Base-by-base conservation (phyloP, 2,113 vertebrate species). In the Herpetotheres cachinnans region DNA sequence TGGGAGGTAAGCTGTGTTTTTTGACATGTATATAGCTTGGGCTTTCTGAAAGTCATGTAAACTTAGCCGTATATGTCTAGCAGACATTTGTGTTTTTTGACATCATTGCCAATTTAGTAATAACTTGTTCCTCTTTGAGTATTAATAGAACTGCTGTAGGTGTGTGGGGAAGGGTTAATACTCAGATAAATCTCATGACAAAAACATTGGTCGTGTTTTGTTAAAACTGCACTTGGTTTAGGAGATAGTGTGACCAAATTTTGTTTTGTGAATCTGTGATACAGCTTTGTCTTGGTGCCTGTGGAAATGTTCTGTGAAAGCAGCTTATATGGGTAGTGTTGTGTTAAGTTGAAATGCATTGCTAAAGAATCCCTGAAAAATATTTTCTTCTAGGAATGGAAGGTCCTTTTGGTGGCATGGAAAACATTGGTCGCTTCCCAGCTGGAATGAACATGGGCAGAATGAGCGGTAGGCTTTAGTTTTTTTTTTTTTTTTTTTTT, bases 361-460 rank as follows among this genome's bases (percentile, higher is more conserved):
- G 40, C 63, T 86, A 1, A 90, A 7, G 38, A 44, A n/a, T 20
- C 20, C 47, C 12, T 47, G 87, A 49, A 15, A 73, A 73, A 5
- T 59, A 2, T 34, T 84, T 71, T 82, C 54, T 98, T 90, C 32
- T 29, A 99, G 99, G 99, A 91, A 99, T 99, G 98, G 99, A 99
- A 67, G 99, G 99, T 86, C 99, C 99, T 59, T 98, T 98, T 90
- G 98, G 98, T 58, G 99, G 98, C 97, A 99, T 98, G 97, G 98
- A 98, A 15, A 98, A 97, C 97, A 98, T 99, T 96, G 99, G 99
- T 59, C 99, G 99, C 76, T 99, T 99, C 95, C 99, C 99, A 19
- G 99, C 99, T 13, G 99, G 99, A 49, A 99, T 99, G 98, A 98
- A 98, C 97, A 97, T 98, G 98, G 99, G 99, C 92, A 98, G 99